Conservation (phyloP, 2,797 vertebrate species). For the Eulemur albifrons region DNA sequence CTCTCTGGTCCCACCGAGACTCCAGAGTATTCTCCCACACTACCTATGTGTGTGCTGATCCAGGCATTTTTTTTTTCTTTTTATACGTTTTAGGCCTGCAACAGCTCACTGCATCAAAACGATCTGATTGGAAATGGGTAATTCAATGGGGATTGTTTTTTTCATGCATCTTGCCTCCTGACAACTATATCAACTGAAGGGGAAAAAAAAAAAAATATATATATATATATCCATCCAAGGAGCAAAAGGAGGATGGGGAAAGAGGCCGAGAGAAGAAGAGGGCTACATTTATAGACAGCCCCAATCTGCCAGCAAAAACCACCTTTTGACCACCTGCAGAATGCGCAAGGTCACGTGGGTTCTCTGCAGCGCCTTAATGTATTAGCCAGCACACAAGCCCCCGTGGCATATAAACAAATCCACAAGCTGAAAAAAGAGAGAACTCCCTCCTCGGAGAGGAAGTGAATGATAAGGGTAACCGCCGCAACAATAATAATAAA, state of each 20-base stretch:
- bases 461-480: neutral
- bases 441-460: slow-evolving; percentile 43
- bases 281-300: neutral
- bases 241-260: slow-evolving; percentile 20
- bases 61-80: neutral
- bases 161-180: neutral
- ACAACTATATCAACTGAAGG: neutral
- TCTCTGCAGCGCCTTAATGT: slow-evolving; percentile 89
- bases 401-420: slow-evolving; percentile 81
- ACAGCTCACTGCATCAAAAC: slow-evolving; percentile 43
- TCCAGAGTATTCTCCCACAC: slow-evolving; percentile 33
- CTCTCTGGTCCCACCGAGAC: neutral
- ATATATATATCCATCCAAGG: neutral
- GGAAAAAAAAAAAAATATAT: neutral
- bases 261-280: neutral
- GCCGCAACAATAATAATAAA: slow-evolving; percentile 64
- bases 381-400: slow-evolving; percentile 84
- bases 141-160: neutral
- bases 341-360: slow-evolving; percentile 91
- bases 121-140: neutral
- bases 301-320: slow-evolving; percentile 72
- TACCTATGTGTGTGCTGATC: neutral
- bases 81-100: slow-evolving; percentile 44
- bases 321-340: slow-evolving; percentile 95
- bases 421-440: slow-evolving; percentile 32